A percentile compares a stretch with the other conserved stretches of the same genome.
Conservation (phyloP, 2,888 invertebrate genomes). For the Synanthedon tipuliformis region DNA sequence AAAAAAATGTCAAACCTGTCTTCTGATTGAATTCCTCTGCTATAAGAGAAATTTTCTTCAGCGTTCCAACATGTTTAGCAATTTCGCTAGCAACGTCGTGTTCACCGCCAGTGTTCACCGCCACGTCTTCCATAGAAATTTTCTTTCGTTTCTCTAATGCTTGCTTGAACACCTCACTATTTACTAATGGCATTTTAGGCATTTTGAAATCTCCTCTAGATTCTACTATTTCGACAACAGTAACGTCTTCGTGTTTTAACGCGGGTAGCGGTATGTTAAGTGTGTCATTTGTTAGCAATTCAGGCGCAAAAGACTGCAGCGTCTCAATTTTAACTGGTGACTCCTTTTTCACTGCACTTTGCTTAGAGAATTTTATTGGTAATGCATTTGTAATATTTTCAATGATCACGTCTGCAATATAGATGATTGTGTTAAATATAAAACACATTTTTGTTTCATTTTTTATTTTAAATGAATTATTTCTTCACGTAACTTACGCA, state of each 20-base stretch:
- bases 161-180: conserved; percentile 41
- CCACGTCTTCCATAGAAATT: conserved; percentile 28
- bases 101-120: conserved; percentile 40
- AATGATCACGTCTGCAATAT: conserved; percentile 43
- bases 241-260: conserved; percentile 8
- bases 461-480: background rate
- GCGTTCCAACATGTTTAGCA: conserved; percentile 43
- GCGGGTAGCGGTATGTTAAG: conserved; percentile 17
- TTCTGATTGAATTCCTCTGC: conserved; percentile 64
- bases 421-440: conserved; percentile 1
- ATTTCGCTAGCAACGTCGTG: conserved; percentile 51
- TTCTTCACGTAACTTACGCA: conserved; percentile 35
- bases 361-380: conserved; percentile 38
- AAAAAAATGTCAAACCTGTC: conserved; percentile 33
- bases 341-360: conserved; percentile 26
- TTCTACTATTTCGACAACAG: conserved; percentile 8
- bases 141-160: conserved; percentile 22
- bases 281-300: conserved; percentile 35
- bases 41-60: conserved; percentile 54
- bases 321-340: conserved; percentile 41
- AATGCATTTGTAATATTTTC: conserved; percentile 49
- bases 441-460: background rate
- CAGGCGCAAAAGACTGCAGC: conserved; percentile 40
- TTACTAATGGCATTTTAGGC: conserved; percentile 54
- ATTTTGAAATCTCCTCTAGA: conserved; percentile 28